Percentiles rank a stretch among this genome's conserved stretches.
Conservation (phyloP, 2,888 invertebrate species). For the Malthinus flaveolus region DNA sequence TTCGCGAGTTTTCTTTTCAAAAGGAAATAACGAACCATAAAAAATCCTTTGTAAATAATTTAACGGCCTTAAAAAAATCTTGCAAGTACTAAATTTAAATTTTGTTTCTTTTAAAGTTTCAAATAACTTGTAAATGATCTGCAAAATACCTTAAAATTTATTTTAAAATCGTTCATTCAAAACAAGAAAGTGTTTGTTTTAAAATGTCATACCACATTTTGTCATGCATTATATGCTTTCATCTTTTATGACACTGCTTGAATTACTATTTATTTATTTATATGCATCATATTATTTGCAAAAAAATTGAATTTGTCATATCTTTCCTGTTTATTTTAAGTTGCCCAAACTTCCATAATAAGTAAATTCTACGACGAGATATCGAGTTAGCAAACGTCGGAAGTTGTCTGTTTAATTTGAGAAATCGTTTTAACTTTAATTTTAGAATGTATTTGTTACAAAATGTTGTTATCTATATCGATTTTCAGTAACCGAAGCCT, state of each 20-base stretch:
- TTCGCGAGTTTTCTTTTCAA: too few species aligned
- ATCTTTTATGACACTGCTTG: slow-evolving; percentile 28
- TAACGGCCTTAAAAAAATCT: too few species aligned
- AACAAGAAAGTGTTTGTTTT: slow-evolving; percentile 24
- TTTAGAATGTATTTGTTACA: slow-evolving; percentile 3
- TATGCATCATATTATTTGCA: not conserved
- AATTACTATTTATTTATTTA: slow-evolving; percentile 21
- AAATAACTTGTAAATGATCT: too few species aligned
- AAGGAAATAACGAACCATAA: too few species aligned
- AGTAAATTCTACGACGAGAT: not conserved
- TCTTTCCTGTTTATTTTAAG: not conserved
- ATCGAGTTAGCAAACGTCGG: slow-evolving; percentile 4
- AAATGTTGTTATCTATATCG: not conserved
- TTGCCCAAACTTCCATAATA: not conserved
- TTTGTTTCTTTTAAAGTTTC: too few species aligned
- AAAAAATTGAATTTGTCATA: not conserved
- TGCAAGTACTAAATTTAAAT: too few species aligned
- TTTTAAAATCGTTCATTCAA: not conserved
- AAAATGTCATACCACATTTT: slow-evolving; percentile 25
- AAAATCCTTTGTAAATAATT: too few species aligned
- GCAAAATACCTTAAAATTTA: too few species aligned
- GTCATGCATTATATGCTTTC: slow-evolving; percentile 26
- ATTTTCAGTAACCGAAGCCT: not conserved
- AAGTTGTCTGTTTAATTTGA: slow-evolving; percentile 3
- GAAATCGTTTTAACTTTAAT: slow-evolving; percentile 5